These are phyloP conservation scores for Psylliodes chrysocephalus DNA, from an alignment of 2,888 invertebrate species.

Conservation along the genomic window DNA sequence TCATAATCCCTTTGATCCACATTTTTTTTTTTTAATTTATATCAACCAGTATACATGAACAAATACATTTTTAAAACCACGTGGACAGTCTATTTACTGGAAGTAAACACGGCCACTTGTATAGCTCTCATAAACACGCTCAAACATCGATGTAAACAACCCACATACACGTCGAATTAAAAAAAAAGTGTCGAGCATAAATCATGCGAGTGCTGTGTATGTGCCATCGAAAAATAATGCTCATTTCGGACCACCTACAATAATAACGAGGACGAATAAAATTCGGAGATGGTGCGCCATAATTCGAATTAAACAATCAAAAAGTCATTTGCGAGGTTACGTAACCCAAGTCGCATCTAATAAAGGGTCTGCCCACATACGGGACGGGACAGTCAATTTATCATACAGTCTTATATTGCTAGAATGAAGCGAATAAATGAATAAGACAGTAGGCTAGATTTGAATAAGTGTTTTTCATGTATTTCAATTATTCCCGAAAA, in stretches of 20 bases:
- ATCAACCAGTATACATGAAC: too few relatives aligned
- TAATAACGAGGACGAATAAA: background rate
- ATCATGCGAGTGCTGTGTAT: conserved; percentile 2
- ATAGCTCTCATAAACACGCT: background rate
- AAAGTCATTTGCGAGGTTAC: conserved; percentile 2
- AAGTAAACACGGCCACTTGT: conserved; percentile 6
- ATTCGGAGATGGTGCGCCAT: conserved; percentile 7
- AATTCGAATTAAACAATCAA: conserved; percentile 12
- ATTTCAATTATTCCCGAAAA: too few relatives aligned
- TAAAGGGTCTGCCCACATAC: background rate
- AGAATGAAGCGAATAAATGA: too few relatives aligned
- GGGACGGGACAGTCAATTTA: too few relatives aligned
- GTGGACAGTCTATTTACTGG: conserved; percentile 5
- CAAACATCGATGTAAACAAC: conserved; percentile 4
- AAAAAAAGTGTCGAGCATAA: conserved; percentile 9
- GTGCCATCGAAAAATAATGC: background rate
- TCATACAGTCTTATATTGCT: too few relatives aligned
- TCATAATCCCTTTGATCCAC: too few relatives aligned
- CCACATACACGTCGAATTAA: background rate
- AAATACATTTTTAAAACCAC: too few relatives aligned
- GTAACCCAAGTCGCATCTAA: background rate
- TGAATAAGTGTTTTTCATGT: too few relatives aligned
- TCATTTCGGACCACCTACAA: conserved; percentile 9
- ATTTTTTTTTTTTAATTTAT: too few relatives aligned
- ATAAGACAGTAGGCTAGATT: too few relatives aligned